phyloP scores from a whole-genome alignment of 2,797 vertebrate species.

The Pteropus rufus region DNA sequence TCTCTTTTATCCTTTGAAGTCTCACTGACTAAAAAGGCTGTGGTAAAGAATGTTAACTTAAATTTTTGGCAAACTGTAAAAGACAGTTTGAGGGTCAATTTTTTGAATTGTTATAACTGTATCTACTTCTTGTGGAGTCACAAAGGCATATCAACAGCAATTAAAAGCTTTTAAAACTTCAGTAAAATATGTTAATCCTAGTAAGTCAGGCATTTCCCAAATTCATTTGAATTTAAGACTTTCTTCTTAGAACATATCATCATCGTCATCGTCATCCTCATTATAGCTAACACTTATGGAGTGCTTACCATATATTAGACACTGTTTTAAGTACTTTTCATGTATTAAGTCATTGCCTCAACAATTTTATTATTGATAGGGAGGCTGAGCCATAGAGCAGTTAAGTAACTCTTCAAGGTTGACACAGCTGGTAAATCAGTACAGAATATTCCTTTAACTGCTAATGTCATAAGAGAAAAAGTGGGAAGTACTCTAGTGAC shows the following conservation, averaged over 20 bases:
- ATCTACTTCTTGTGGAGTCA: not conserved
- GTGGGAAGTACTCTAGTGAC: not conserved
- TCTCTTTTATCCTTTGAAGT: slow-evolving; percentile 47
- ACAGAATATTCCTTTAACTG: not conserved
- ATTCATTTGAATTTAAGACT: not conserved
- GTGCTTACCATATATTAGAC: not conserved
- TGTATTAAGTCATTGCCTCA: not conserved
- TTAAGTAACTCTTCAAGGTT: not conserved
- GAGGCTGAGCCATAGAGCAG: not conserved
- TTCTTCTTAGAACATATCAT: not conserved
- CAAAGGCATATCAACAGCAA: not conserved
- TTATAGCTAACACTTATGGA: not conserved
- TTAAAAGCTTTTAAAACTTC: not conserved
- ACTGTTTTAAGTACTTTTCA: not conserved
- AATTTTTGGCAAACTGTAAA: not conserved
- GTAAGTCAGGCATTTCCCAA: not conserved
- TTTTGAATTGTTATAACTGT: not conserved
- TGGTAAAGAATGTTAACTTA: slow-evolving; percentile 40
- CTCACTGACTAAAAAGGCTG: slow-evolving; percentile 54
- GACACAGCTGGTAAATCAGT: not conserved
- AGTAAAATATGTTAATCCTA: not conserved
- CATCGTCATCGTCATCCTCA: not conserved
- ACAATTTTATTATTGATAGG: not conserved
- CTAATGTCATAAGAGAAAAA: not conserved
- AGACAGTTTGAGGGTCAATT: not conserved